Percentiles rank a stretch among this genome's conserved stretches.
Conservation (phyloP, 1,140 invertebrate species). For the Pachypsylla venusta region DNA sequence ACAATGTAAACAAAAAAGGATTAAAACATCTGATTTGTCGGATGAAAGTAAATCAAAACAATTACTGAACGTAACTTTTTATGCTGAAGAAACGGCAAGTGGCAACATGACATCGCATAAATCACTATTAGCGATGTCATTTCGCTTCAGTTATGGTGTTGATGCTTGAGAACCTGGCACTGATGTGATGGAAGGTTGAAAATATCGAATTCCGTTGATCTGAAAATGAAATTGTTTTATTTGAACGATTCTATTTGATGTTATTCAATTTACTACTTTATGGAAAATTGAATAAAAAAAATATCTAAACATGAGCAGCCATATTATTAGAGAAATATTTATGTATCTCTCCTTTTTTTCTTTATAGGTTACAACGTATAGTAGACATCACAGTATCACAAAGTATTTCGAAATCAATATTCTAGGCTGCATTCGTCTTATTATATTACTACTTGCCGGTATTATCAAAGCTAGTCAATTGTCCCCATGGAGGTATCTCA, state of each 20-base stretch:
- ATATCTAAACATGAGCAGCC: not conserved
- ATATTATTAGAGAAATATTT: not conserved
- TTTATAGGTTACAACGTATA: too few relatives aligned
- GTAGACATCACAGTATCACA: not conserved
- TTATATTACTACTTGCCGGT: too few relatives aligned
- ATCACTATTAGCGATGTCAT: not conserved
- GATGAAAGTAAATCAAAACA: too few relatives aligned
- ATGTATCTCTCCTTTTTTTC: not conserved
- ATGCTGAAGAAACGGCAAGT: not conserved
- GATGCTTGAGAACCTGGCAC: constrained; percentile 5
- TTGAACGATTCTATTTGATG: not conserved
- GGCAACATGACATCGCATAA: constrained; percentile 4
- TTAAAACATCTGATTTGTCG: too few relatives aligned
- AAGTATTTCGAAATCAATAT: too few relatives aligned
- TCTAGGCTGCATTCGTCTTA: too few relatives aligned
- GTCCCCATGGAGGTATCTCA: too few relatives aligned
- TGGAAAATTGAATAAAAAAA: too few relatives aligned
- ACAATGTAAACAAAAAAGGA: too few relatives aligned
- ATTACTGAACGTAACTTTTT: too few relatives aligned
- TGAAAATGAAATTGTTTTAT: not conserved
- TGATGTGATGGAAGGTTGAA: not conserved
- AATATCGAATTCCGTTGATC: constrained; percentile 8
- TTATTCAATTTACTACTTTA: not conserved
- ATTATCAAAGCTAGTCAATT: too few relatives aligned
- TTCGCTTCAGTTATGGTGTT: not conserved